These are phyloP conservation scores for Syngnathus rostellatus DNA, from an alignment of 2,797 vertebrate species.

Conservation along the genomic window DNA sequence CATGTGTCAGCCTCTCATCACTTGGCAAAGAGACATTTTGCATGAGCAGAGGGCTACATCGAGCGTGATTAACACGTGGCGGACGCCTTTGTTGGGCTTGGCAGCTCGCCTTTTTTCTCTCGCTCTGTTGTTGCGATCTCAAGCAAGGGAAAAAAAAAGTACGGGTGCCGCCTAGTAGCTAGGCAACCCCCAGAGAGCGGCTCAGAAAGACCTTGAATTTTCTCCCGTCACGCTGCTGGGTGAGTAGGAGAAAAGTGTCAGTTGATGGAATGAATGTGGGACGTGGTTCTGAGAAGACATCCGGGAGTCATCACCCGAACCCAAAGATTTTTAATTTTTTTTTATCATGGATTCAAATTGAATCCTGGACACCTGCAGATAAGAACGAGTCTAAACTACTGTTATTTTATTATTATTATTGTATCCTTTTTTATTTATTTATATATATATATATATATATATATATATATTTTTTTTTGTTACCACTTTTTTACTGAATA, in stretches of 20 bases:
- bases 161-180: conserved; percentile 60
- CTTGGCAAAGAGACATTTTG: not conserved
- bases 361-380: conserved; percentile 10
- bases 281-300: conserved; percentile 13
- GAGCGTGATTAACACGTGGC: conserved; percentile 21
- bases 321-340: not conserved
- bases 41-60: not conserved
- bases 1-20: not conserved
- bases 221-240: conserved; percentile 45
- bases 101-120: conserved; percentile 30
- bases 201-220: conserved; percentile 60
- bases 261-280: conserved; percentile 38
- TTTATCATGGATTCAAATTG: not conserved
- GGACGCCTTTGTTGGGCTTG: conserved; percentile 45
- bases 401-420: no score
- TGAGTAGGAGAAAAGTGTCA: conserved; percentile 20
- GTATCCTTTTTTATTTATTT: no score
- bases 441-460: no score
- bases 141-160: conserved; percentile 45
- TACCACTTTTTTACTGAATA: no score
- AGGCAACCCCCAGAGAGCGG: conserved; percentile 65
- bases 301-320: conserved; percentile 5
- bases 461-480: no score
- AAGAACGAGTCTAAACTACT: not conserved
- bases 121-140: conserved; percentile 36